Percentiles rank a stretch among this genome's conserved stretches.
Evolutionary conservation across 2,888 invertebrate species (phyloP).

Genomic region (Andrena chrysosceles): DNA sequence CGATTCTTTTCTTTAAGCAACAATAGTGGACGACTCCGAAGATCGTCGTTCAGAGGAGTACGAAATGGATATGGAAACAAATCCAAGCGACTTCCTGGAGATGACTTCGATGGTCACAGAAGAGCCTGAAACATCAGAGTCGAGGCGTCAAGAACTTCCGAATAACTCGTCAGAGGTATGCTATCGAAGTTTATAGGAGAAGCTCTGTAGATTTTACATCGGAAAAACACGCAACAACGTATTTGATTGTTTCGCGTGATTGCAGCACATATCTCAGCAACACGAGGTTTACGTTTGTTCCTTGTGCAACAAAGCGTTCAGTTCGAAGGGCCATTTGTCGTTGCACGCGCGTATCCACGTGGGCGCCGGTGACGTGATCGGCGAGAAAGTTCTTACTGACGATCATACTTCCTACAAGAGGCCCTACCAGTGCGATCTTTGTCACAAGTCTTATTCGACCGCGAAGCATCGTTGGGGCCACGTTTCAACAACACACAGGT

Average conservation of each 20-base stretch:
- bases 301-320: constrained; percentile 84
- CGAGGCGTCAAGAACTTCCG: constrained; percentile 33
- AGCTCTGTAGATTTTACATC: not conserved
- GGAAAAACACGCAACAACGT: not conserved
- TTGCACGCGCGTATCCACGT: constrained; percentile 84
- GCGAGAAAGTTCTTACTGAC: constrained; percentile 84
- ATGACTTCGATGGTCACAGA: constrained; percentile 81
- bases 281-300: constrained; percentile 84
- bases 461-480: constrained; percentile 86
- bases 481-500: constrained; percentile 84
- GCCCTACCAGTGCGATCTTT: constrained; percentile 85
- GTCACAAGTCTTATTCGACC: constrained; percentile 85
- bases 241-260: constrained; percentile 25
- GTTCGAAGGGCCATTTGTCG: constrained; percentile 85
- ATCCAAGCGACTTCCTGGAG: constrained; percentile 83
- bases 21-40: constrained; percentile 70
- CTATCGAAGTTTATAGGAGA: not conserved
- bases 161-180: constrained; percentile 36
- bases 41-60: constrained; percentile 83
- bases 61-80: constrained; percentile 84
- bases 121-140: constrained; percentile 64
- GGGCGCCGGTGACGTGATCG: constrained; percentile 83
- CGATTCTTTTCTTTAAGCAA: constrained; percentile 33
- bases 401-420: constrained; percentile 84
- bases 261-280: constrained; percentile 79